Evolutionary conservation across 2,888 invertebrate species (phyloP).

Genomic region (Cyaniris semiargus): DNA sequence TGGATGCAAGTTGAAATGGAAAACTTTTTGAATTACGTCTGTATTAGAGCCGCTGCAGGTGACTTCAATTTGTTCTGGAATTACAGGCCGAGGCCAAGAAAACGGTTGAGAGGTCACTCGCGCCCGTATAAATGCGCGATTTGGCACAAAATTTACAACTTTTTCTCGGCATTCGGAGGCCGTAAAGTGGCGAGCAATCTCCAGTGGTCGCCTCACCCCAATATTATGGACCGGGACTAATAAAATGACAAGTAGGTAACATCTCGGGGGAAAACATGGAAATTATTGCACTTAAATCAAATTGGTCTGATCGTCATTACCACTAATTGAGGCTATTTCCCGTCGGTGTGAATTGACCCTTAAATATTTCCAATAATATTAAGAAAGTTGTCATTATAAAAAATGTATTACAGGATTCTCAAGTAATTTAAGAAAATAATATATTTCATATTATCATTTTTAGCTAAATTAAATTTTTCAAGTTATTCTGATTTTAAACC

Average conservation of each 20-base stretch:
- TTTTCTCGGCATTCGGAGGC: slow-evolving; percentile 66
- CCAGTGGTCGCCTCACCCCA: slow-evolving; percentile 68
- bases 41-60: slow-evolving; percentile 47
- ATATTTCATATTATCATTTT: no score
- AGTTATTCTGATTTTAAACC: no score
- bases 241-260: slow-evolving; percentile 73
- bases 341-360: no score
- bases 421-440: no score
- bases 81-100: slow-evolving; percentile 58
- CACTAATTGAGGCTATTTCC: neutral
- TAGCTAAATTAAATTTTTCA: no score
- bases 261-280: slow-evolving; percentile 52
- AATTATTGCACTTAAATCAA: slow-evolving; percentile 47
- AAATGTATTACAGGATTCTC: no score
- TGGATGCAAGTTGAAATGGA: slow-evolving; percentile 22
- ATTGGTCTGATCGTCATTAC: neutral
- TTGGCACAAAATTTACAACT: slow-evolving; percentile 76
- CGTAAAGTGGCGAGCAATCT: slow-evolving; percentile 75
- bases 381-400: no score
- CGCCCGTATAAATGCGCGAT: slow-evolving; percentile 73
- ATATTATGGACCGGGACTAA: slow-evolving; percentile 73
- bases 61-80: slow-evolving; percentile 59
- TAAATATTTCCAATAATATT: no score
- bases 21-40: slow-evolving; percentile 20
- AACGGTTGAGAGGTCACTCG: slow-evolving; percentile 62